These are phyloP conservation scores for Agelaius phoeniceus DNA, from an alignment of 2,113 vertebrate genomes.

Conservation along the genomic window DNA sequence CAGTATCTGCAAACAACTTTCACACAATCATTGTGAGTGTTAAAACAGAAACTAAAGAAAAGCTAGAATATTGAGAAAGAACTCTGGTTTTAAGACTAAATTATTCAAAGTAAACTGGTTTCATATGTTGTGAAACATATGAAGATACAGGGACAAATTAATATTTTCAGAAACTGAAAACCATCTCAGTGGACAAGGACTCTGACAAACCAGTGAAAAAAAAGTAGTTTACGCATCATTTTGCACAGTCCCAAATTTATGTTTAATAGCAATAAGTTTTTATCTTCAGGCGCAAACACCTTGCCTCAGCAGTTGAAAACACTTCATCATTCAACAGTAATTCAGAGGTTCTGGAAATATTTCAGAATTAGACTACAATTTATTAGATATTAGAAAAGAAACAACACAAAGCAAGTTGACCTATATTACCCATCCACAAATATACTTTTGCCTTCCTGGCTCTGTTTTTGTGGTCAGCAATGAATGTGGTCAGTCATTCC, in stretches of 20 bases:
- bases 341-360: background rate
- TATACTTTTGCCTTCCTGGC: background rate
- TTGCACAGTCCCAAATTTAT: background rate
- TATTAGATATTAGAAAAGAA: background rate
- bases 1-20: background rate
- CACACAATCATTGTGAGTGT: background rate
- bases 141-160: background rate
- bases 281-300: background rate
- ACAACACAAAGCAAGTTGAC: background rate
- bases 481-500: background rate
- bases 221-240: background rate
- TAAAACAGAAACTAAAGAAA: conserved; percentile 33
- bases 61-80: background rate
- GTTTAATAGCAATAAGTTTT: background rate
- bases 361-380: background rate
- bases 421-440: background rate
- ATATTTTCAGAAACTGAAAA: background rate
- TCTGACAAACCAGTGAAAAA: background rate
- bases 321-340: background rate
- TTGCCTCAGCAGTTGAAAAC: background rate
- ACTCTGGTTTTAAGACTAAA: background rate
- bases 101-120: background rate
- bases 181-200: background rate
- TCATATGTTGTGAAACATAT: background rate
- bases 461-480: background rate